Evolutionary conservation across 2,888 invertebrate genomes (phyloP).

Genomic region (Dynastes grantii): DNA sequence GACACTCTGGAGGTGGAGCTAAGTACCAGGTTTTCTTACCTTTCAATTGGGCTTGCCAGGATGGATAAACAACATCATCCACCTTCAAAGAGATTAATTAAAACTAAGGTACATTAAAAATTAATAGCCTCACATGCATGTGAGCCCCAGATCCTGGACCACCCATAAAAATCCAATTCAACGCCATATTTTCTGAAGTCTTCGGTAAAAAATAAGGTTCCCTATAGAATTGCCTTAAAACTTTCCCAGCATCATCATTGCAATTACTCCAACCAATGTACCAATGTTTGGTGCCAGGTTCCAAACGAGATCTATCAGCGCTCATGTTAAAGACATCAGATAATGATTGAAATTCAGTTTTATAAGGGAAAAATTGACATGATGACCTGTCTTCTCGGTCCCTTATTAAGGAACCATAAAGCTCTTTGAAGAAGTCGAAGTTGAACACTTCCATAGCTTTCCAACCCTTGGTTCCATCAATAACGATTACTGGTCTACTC

Average conservation of each 20-base stretch:
- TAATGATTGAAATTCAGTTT: conserved; percentile 86
- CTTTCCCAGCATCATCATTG: conserved; percentile 85
- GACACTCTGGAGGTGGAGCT: conserved; percentile 94
- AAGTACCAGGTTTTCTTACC: conserved; percentile 92
- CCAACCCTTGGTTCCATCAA: conserved; percentile 89
- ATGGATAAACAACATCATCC: conserved; percentile 93
- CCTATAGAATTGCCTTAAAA: conserved; percentile 83
- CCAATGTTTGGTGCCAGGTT: conserved; percentile 71
- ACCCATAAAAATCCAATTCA: conserved; percentile 98
- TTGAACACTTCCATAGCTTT: conserved; percentile 76
- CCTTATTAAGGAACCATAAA: conserved; percentile 76
- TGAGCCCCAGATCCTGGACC: conserved; percentile 95
- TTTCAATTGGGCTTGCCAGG: conserved; percentile 97
- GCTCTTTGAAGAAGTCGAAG: conserved; percentile 88
- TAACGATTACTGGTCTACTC: conserved; percentile 87
- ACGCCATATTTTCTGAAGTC: conserved; percentile 89
- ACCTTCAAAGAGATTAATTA: conserved; percentile 75
- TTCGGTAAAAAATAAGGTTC: conserved; percentile 92
- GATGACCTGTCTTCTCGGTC: conserved; percentile 67
- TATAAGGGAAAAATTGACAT: conserved; percentile 96
- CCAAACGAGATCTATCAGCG: conserved; percentile 77
- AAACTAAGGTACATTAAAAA: conserved; percentile 10
- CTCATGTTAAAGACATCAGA: conserved; percentile 89
- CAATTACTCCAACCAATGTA: conserved; percentile 95
- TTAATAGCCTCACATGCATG: conserved; percentile 84